Evolutionary conservation across 2,797 vertebrate species (phyloP).

Genomic region (Thamnophis elegans): DNA sequence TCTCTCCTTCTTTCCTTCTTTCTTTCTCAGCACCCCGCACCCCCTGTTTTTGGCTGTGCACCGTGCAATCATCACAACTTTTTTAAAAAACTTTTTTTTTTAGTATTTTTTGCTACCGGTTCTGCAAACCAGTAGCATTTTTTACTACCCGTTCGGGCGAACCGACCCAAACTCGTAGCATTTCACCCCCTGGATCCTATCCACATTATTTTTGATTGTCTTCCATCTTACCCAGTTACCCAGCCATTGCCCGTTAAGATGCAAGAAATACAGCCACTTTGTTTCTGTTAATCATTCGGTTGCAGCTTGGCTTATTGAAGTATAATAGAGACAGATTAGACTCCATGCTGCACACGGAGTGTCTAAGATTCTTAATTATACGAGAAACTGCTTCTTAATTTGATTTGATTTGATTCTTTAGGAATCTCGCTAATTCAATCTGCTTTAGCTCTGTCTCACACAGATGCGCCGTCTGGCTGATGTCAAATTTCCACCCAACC

Average conservation of each 20-base stretch:
- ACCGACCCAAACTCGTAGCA: too few species aligned
- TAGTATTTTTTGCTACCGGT: too few species aligned
- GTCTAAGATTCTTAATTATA: neutral
- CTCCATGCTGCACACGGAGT: neutral
- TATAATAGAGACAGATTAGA: constrained; percentile 10
- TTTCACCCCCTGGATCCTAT: neutral
- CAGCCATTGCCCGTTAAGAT: neutral
- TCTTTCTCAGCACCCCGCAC: too few species aligned
- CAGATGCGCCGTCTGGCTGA: neutral
- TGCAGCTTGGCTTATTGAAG: constrained; percentile 3
- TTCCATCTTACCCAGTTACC: neutral
- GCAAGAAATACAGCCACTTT: neutral
- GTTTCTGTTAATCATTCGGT: neutral
- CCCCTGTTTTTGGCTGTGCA: too few species aligned
- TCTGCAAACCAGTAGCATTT: too few species aligned
- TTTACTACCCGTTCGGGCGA: too few species aligned
- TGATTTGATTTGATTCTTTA: neutral
- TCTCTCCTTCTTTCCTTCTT: too few species aligned
- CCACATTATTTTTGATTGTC: neutral
- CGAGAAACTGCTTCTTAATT: neutral
- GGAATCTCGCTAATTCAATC: neutral
- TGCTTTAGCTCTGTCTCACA: neutral
- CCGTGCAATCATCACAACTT: too few species aligned
- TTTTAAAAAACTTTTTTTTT: too few species aligned
- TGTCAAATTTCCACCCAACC: constrained; percentile 5